Base-by-base conservation (phyloP, 2,888 invertebrate genomes). In the Stenolophus ochropezus region DNA sequence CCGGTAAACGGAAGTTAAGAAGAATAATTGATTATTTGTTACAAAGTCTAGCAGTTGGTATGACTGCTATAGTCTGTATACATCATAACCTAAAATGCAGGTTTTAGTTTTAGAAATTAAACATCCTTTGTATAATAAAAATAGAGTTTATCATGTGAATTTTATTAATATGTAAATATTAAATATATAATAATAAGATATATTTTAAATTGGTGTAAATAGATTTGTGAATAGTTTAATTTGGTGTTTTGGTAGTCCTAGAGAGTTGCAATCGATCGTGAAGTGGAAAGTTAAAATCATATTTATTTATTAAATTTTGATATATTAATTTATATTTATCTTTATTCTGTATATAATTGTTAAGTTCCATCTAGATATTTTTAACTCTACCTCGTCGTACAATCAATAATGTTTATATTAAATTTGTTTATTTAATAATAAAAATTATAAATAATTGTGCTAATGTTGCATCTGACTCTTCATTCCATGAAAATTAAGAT, bases 241-340 rank as follows among this genome's bases (percentile, higher is more conserved):
- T 78, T 78, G 21, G 65, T 78, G 65, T 78, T 79, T 79, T 79
- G 79, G 79, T 79, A 79, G 51, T 79, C 71, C 71, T 79, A 56
- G 51, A 58, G 58, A 76, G 76, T 76, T 79, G 71, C 53, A 61
- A 79, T 79, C 71, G 79, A 79, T 79, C 71, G 79, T 79, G 79
- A 53, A 79, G 79, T 71, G 53, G 11, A 79, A 69, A 79, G 27
- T 81, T 73, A 71, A 73, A 81, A 73, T 81, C 80, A 33, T 53
- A 79, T 79, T 79, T 79, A 80, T 79, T 79, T 79, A 69, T 71
- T 71, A 53, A 51, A 51, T 69, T 79, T 49, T 71, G 49, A 25
- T 27, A 27, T 14, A 79, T 65, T 79, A 27, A 71, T 69, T 79
- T 79, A 23, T 65, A 51, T 69, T 65, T 69, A 51, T 79, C 11